Evolutionary conservation across 2,888 invertebrate genomes (phyloP).

Genomic region (Phortica okadai): DNA sequence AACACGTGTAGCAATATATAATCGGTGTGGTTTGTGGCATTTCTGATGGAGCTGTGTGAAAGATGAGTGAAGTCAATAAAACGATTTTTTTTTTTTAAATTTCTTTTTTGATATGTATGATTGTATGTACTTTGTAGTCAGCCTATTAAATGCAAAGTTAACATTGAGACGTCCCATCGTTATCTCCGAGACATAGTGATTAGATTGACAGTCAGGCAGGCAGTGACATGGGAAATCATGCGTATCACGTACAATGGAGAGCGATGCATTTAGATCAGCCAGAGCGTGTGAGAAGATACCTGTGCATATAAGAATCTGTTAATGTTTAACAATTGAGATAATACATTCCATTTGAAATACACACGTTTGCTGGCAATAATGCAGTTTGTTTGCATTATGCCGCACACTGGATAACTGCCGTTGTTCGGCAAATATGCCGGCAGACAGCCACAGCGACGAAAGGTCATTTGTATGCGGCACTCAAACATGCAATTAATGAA

Average conservation of each 20-base stretch:
- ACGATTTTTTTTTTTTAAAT: conserved; percentile 4
- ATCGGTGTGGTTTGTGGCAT: conserved; percentile 77
- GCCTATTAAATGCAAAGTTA: conserved; percentile 75
- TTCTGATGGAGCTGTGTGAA: conserved; percentile 34
- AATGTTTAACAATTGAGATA: conserved; percentile 44
- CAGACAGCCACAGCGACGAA: conserved; percentile 79
- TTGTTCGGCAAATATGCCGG: conserved; percentile 79
- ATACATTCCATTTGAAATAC: conserved; percentile 13
- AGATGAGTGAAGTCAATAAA: background rate
- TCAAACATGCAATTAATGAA: conserved; percentile 82
- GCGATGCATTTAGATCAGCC: conserved; percentile 72
- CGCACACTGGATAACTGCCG: conserved; percentile 65
- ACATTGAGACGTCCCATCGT: conserved; percentile 79
- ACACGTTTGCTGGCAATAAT: conserved; percentile 67
- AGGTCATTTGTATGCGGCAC: conserved; percentile 78
- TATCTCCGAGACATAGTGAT: conserved; percentile 81
- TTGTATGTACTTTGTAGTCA: conserved; percentile 53
- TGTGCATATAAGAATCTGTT: conserved; percentile 46
- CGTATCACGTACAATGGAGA: conserved; percentile 58
- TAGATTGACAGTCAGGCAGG: conserved; percentile 81
- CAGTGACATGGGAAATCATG: conserved; percentile 77
- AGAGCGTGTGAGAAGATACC: conserved; percentile 72
- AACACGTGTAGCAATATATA: conserved; percentile 83
- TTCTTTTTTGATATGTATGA: too few relatives aligned
- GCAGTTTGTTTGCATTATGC: conserved; percentile 63